Evolutionary conservation across 2,797 vertebrate species (phyloP), one percentile per base, ranked within the genome.

Genomic region (Ispidina picta): DNA sequence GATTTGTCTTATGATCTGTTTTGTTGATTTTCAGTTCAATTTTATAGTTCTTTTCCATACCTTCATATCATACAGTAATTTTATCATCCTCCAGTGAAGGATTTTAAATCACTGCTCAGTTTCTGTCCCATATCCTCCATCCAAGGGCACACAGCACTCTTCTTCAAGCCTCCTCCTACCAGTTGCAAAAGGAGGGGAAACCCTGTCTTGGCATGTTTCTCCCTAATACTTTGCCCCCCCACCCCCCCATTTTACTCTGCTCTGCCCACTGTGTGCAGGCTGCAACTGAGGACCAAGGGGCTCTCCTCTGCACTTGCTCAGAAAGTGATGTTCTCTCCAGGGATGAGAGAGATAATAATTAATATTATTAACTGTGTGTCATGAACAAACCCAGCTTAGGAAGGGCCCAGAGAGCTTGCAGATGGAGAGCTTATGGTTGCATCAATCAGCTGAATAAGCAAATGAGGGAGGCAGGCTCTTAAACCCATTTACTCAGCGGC

Each of bases 371-470:
- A 72, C 55, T 25, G 6, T 26, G 33, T 83, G 66, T 72, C 91
- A 94, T 55, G 59, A 63, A 29, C 73, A 93, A 85, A 72, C 41
- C 70, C n/a, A 76, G 63, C 33, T 92, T 35, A 66, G 60, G 49
- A 86, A 49, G 68, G 88, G 71, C 64, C 71, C 5, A 10, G 41
- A 86, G 70, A 92, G 49, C 56, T 83, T 79, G 56, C 73, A 90
- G 70, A 91, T 89, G 85, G 48, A 56, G 60, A 91, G 37, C 77
- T 89, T 95, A 92, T 73, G 91, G 77, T 88, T 23, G 0, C 72
- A 75, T 94, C 83, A 88, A 60, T 93, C 92, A 93, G 80, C 80
- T 56, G 70, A 92, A 73, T 29, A 90, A 94, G 92, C 77, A 92
- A 81, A 95, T 78, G 83, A 95, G 73, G 89, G 92, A 94, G 86